These are phyloP conservation scores for Gambusia yucatana DNA, from an alignment of 2,797 vertebrate species.

Conservation along the genomic window DNA sequence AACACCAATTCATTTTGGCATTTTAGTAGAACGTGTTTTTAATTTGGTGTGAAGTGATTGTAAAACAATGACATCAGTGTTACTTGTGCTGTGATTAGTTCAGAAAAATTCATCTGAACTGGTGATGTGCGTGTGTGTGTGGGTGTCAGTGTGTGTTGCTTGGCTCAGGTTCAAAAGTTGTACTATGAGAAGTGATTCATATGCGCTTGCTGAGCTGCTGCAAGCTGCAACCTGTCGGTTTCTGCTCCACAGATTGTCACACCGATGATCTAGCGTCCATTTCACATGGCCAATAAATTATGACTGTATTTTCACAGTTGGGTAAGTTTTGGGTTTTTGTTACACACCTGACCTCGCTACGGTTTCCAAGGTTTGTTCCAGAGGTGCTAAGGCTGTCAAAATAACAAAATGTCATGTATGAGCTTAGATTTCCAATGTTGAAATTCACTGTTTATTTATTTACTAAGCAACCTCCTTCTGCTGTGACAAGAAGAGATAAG, in stretches of 20 bases:
- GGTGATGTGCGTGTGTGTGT: constrained; percentile 10
- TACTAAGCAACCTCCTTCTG: neutral
- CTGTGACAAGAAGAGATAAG: neutral
- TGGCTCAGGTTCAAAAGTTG: constrained; percentile 42
- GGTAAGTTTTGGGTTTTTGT: constrained; percentile 14
- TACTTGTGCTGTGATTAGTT: constrained; percentile 6
- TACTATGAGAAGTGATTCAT: constrained; percentile 47
- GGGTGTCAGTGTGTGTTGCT: constrained; percentile 9
- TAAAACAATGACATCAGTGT: constrained; percentile 11
- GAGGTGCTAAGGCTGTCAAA: neutral
- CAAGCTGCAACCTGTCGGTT: constrained; percentile 51
- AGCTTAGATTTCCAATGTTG: neutral
- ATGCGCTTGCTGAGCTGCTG: constrained; percentile 35
- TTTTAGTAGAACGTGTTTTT: neutral
- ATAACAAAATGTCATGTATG: neutral
- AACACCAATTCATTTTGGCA: neutral
- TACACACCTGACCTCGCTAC: neutral
- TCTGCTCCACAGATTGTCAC: constrained; percentile 18
- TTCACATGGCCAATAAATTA: constrained; percentile 8
- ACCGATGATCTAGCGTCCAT: constrained; percentile 11
- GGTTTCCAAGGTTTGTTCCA: constrained; percentile 6
- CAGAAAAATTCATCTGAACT: neutral
- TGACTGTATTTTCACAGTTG: neutral
- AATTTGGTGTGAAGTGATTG: neutral
- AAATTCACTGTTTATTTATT: neutral